phyloP scores from a whole-genome alignment of 2,797 vertebrate species.

The Platalea minor region DNA sequence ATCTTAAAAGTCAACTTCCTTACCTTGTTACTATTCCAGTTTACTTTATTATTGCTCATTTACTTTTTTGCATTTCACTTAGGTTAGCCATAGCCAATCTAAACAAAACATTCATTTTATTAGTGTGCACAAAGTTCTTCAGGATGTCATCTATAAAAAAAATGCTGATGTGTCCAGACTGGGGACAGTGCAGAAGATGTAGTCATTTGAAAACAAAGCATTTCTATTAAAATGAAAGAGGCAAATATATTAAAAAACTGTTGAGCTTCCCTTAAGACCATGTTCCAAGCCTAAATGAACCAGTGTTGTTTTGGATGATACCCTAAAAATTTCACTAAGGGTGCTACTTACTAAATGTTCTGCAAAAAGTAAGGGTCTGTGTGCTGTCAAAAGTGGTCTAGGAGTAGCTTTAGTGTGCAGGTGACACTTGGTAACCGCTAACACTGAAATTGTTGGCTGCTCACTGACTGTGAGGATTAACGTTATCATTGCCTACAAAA shows the following conservation, averaged over 20 bases:
- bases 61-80: slow-evolving; percentile 59
- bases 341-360: background rate
- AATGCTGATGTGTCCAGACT: background rate
- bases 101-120: slow-evolving; percentile 52
- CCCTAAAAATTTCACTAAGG: background rate
- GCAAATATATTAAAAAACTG: background rate
- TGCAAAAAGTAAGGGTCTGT: background rate
- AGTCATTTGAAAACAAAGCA: background rate
- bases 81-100: slow-evolving; percentile 58
- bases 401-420: background rate
- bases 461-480: background rate
- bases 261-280: background rate
- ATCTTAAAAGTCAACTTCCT: slow-evolving; percentile 47
- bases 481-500: background rate
- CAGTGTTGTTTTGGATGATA: background rate
- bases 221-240: slow-evolving; percentile 29
- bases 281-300: background rate
- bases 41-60: slow-evolving; percentile 57
- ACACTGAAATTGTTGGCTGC: background rate
- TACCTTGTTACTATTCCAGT: slow-evolving; percentile 53
- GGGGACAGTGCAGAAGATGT: slow-evolving; percentile 1
- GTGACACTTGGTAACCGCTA: background rate
- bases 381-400: background rate
- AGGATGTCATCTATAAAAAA: background rate
- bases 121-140: slow-evolving; percentile 37